Conservation (phyloP, 2,888 invertebrate genomes). For the Melieria omissa region DNA sequence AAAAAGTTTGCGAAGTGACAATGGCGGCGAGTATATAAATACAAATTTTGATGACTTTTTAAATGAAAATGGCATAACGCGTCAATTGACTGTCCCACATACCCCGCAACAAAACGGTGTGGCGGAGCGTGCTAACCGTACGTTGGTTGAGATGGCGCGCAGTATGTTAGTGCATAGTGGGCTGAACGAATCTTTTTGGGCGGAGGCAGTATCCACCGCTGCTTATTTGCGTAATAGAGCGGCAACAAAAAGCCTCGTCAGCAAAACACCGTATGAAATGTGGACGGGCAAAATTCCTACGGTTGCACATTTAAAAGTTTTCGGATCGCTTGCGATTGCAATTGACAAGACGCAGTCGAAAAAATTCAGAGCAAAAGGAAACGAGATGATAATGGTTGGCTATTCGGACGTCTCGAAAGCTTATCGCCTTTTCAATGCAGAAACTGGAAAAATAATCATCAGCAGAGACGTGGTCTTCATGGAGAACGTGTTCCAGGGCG, state of each 20-base stretch:
- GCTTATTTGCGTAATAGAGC: constrained; percentile 42
- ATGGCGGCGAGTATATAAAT: constrained; percentile 28
- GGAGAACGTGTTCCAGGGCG: constrained; percentile 1
- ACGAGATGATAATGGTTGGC: constrained; percentile 34
- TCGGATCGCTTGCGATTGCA: constrained; percentile 41
- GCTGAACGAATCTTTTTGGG: constrained; percentile 47
- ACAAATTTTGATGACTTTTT: neutral
- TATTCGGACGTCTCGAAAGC: constrained; percentile 38
- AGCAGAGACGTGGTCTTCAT: constrained; percentile 30
- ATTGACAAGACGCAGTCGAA: constrained; percentile 36
- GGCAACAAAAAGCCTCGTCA: constrained; percentile 38
- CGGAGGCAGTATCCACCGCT: constrained; percentile 43
- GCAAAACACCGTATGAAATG: constrained; percentile 48
- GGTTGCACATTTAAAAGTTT: constrained; percentile 36
- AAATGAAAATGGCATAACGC: constrained; percentile 5
- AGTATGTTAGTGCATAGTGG: constrained; percentile 38
- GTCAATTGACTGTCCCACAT: constrained; percentile 37
- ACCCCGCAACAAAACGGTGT: constrained; percentile 42
- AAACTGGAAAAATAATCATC: constrained; percentile 15
- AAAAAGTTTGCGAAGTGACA: constrained; percentile 28
- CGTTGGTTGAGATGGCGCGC: constrained; percentile 50
- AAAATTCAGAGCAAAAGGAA: constrained; percentile 44
- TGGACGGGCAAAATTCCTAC: constrained; percentile 42
- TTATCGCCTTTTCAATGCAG: constrained; percentile 31
- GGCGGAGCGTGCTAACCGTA: constrained; percentile 40